A percentile compares a stretch with the other conserved stretches of the same genome.
Evolutionary conservation across 2,113 vertebrate genomes (phyloP).

Genomic region (Martes martes): DNA sequence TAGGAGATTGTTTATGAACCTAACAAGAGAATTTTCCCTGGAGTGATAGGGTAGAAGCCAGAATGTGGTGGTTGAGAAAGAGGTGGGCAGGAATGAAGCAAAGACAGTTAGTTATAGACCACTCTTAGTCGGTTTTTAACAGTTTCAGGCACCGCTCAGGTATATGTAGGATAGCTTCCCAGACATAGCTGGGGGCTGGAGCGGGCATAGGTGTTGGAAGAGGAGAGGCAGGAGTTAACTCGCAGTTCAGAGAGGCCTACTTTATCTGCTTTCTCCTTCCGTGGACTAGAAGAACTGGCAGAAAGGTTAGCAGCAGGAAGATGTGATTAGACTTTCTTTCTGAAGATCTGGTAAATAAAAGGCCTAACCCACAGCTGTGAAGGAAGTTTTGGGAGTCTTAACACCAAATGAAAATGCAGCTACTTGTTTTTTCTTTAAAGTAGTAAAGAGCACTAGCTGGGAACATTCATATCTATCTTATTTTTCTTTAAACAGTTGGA

Average conservation of each 20-base stretch:
- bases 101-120: not conserved
- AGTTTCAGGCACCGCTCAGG: not conserved
- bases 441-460: constrained; percentile 5
- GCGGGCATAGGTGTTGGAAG: not conserved
- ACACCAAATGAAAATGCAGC: not conserved
- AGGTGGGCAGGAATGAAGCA: not conserved
- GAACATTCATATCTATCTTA: not conserved
- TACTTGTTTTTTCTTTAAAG: constrained; percentile 35
- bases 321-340: constrained; percentile 29
- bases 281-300: constrained; percentile 14
- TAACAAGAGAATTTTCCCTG: not conserved
- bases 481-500: constrained; percentile 18
- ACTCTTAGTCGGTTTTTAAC: not conserved
- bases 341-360: not conserved
- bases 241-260: not conserved
- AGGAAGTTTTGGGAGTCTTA: not conserved
- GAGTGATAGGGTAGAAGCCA: not conserved
- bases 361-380: not conserved
- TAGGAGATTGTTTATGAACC: not conserved
- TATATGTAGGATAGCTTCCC: not conserved
- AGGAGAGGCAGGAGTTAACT: not conserved
- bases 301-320: constrained; percentile 25
- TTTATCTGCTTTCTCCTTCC: not conserved
- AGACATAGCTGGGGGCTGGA: not conserved
- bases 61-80: not conserved